phyloP scores from a whole-genome alignment of 2,797 vertebrate genomes.

The Hirundo rustica region DNA sequence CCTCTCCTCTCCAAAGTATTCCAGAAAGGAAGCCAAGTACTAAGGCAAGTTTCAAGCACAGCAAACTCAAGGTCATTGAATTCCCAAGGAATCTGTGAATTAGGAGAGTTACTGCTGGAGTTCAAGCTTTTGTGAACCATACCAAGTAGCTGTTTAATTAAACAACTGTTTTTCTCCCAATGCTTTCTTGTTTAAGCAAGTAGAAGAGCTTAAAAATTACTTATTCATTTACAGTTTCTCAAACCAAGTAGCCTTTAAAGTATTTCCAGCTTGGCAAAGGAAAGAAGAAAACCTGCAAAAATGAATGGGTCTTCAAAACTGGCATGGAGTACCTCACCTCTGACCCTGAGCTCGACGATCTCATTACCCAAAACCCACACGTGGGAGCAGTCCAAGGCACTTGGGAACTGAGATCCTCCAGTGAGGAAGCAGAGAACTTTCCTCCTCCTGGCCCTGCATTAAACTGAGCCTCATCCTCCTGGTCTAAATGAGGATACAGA shows the following conservation, averaged over 20 bases:
- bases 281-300: constrained; percentile 32
- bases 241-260: constrained; percentile 14
- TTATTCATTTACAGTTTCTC: neutral
- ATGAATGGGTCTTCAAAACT: neutral
- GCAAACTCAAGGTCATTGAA: constrained; percentile 61
- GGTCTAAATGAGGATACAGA: neutral
- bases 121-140: constrained; percentile 57
- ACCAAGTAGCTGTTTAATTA: constrained; percentile 67
- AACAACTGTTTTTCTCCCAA: constrained; percentile 17
- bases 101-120: constrained; percentile 36
- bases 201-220: constrained; percentile 16
- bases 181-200: constrained; percentile 23
- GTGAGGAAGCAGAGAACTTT: neutral
- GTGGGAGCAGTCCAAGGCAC: neutral
- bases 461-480: neutral
- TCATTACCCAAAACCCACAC: neutral
- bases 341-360: neutral
- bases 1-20: constrained; percentile 3
- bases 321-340: neutral
- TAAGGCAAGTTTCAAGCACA: constrained; percentile 10
- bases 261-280: neutral
- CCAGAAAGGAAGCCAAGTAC: constrained; percentile 29
- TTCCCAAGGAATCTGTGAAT: constrained; percentile 71
- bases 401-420: neutral
- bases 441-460: neutral